Evolutionary conservation across 2,888 invertebrate species (phyloP).

Genomic region (Tuta absoluta): DNA sequence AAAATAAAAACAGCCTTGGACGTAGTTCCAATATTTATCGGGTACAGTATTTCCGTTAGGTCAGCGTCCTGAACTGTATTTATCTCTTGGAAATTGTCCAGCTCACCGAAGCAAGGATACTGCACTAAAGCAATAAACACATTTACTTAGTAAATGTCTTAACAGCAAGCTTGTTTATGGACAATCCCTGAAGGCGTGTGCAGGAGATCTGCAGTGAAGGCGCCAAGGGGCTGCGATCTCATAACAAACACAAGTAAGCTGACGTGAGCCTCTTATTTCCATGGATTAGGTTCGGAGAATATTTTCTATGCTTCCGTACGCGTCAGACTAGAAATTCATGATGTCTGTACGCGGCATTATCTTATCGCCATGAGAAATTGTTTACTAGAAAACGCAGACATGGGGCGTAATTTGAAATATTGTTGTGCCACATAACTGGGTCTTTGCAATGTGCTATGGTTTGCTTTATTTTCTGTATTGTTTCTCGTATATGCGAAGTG

Average conservation of each 20-base stretch:
- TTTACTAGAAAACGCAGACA: constrained; percentile 56
- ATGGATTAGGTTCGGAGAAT: constrained; percentile 69
- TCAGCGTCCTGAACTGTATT: constrained; percentile 6
- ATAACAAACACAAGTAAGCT: constrained; percentile 79
- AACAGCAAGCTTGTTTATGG: constrained; percentile 14
- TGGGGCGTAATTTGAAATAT: constrained; percentile 54
- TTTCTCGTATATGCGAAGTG: background rate
- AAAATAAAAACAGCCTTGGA: too few species aligned
- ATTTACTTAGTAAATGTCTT: constrained; percentile 11
- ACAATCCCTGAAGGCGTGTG: constrained; percentile 28
- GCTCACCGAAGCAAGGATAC: constrained; percentile 15
- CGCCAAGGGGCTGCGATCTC: constrained; percentile 69
- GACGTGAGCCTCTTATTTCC: constrained; percentile 79
- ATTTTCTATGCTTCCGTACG: constrained; percentile 55
- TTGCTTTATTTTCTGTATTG: constrained; percentile 7
- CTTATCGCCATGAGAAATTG: constrained; percentile 68
- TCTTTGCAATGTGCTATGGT: background rate
- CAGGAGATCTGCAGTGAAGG: constrained; percentile 53
- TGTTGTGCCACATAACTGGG: constrained; percentile 18
- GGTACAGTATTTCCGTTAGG: background rate
- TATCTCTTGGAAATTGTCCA: constrained; percentile 20
- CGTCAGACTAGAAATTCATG: constrained; percentile 55
- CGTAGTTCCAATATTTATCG: constrained; percentile 2
- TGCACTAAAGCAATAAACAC: constrained; percentile 22
- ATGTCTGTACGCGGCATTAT: constrained; percentile 57